Evolutionary conservation across 1,140 invertebrate species (phyloP), one percentile per base, ranked within the genome.

Genomic region (Phenacoccus solenopsis): DNA sequence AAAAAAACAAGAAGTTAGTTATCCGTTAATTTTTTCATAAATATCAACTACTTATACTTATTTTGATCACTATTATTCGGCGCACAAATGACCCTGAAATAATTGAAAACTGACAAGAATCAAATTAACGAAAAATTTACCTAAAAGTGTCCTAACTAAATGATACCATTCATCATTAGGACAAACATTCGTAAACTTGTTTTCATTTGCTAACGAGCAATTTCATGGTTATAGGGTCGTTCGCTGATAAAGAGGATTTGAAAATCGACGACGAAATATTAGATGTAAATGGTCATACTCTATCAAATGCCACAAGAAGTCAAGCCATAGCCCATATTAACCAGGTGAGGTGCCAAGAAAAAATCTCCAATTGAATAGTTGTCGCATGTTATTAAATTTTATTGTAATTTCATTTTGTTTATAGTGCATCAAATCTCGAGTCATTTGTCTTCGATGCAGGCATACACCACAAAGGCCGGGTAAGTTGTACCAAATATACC

Each of bases 191-290:
- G n/a, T n/a, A n/a, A n/a, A n/a, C 10, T 69, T 9, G 35, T 21
- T 32, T 69, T 10, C 3, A 24, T 28, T 68, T 73, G 35, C 71
- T 69, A 76, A 64, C 67, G n/a, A 59, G 75, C 28, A 77, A n/a
- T n/a, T n/a, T n/a, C n/a, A n/a, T n/a, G n/a, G n/a, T n/a, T 81
- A 7, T 78, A 93, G 91, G 91, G 64, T 94, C 94, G 73, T 92
- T 94, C 71, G 94, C 93, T 35, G 94, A 96, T 80, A 89, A 89
- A 79, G 84, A 84, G 20, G 93, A 96, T 79, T 82, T 96, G 80
- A 92, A 96, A 81, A 87, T 96, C 75, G 93, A 90, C 67, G 94
- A 97, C 82, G 94, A 97, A 81, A 97, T 97, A 77, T 83, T 97
- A 79, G 93, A 96, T 82, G 92, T 97, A 61, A 98, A 98, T 80